Conservation (phyloP, 2,113 vertebrate genomes). For the Pedionomus torquatus region DNA sequence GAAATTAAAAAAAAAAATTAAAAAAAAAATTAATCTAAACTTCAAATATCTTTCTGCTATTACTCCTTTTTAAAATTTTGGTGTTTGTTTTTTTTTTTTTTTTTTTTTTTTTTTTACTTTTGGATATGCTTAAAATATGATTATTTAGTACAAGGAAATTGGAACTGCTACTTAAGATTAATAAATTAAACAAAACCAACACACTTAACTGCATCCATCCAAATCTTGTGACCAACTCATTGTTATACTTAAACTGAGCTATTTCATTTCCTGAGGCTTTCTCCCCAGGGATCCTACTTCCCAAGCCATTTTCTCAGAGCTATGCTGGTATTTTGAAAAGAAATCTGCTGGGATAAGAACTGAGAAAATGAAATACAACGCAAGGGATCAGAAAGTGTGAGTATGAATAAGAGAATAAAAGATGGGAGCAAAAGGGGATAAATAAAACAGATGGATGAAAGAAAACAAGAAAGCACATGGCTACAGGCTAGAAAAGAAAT, state of each 20-base stretch:
- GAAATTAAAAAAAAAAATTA: background rate
- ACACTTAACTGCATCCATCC: background rate
- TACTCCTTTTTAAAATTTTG: background rate
- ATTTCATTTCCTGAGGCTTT: constrained; percentile 59
- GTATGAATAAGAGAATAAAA: constrained; percentile 63
- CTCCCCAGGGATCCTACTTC: constrained; percentile 34
- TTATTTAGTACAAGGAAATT: constrained; percentile 1
- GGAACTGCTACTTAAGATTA: background rate
- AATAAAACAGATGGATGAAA: constrained; percentile 61
- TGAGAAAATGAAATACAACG: constrained; percentile 72
- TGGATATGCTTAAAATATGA: background rate
- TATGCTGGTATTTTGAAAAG: constrained; percentile 52
- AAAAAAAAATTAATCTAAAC: background rate
- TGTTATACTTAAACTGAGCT: constrained; percentile 52
- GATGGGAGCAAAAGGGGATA: constrained; percentile 50
- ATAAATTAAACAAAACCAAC: background rate
- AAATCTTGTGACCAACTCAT: background rate
- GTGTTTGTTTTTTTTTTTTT: too few relatives aligned
- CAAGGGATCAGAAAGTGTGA: constrained; percentile 47
- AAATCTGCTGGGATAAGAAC: constrained; percentile 63
- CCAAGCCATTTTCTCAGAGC: constrained; percentile 66
- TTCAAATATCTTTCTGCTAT: background rate
- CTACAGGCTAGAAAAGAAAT: constrained; percentile 39
- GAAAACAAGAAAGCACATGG: constrained; percentile 39
- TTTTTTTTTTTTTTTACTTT: background rate